Conservation (phyloP, 1,140 invertebrate species). For the Oryctes rhinoceros region DNA sequence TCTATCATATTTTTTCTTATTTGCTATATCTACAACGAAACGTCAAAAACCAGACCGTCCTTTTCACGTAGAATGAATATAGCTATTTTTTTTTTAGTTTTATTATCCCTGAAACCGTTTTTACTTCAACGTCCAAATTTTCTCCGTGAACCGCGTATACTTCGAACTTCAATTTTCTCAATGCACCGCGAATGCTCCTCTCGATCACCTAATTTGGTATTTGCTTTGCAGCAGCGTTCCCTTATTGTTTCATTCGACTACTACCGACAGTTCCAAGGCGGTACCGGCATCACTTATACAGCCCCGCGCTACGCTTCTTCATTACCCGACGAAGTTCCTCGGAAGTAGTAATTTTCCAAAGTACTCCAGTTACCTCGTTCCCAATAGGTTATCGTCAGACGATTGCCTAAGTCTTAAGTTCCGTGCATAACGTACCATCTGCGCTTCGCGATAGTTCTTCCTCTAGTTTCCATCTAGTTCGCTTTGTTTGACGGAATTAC, state of each 20-base stretch:
- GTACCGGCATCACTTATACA: neutral
- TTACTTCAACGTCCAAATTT: neutral
- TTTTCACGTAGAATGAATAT: neutral
- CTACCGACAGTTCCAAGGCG: neutral
- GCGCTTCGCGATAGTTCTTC: slow-evolving; percentile 9
- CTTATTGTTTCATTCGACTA: slow-evolving; percentile 3
- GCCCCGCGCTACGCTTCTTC: neutral
- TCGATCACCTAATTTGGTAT: neutral
- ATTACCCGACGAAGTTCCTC: neutral
- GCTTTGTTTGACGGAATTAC: slow-evolving; percentile 18
- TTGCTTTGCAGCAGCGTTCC: neutral
- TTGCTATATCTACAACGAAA: no score
- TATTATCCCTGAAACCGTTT: neutral
- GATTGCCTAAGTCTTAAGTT: slow-evolving; percentile 9
- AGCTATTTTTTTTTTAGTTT: neutral
- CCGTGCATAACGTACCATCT: slow-evolving; percentile 13
- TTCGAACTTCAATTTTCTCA: neutral
- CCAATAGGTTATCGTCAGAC: slow-evolving; percentile 21
- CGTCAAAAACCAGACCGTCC: neutral
- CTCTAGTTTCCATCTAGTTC: neutral
- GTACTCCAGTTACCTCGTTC: neutral
- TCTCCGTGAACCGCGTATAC: neutral
- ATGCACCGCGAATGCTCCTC: neutral
- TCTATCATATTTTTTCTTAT: no score
- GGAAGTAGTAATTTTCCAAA: slow-evolving; percentile 15